Evolutionary conservation across 2,888 invertebrate species (phyloP).

Genomic region (Leptinotarsa rubiginosa): DNA sequence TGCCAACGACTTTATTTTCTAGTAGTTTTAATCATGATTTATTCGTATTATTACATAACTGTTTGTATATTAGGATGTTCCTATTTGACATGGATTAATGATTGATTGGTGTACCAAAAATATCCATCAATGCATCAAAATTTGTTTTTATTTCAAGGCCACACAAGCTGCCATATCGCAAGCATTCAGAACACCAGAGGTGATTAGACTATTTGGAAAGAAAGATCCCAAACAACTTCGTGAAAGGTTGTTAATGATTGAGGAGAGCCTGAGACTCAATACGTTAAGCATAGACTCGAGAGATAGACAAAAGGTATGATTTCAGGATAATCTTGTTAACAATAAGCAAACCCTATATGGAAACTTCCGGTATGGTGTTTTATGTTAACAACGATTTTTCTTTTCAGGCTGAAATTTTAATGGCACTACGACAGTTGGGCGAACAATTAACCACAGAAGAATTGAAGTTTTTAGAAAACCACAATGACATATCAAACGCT

Average conservation of each 20-base stretch:
- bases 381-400: not conserved
- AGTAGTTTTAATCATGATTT: no score
- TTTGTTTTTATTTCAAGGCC: slow-evolving; percentile 67
- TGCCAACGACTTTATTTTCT: no score
- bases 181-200: slow-evolving; percentile 81
- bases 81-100: not conserved
- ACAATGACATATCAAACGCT: slow-evolving; percentile 62
- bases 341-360: no score
- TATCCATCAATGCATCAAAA: not conserved
- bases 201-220: slow-evolving; percentile 78
- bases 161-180: slow-evolving; percentile 80
- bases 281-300: slow-evolving; percentile 68
- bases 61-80: no score
- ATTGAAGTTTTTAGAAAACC: slow-evolving; percentile 67
- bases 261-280: slow-evolving; percentile 73
- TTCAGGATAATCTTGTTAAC: not conserved
- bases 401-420: slow-evolving; percentile 67
- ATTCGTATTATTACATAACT: no score
- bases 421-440: slow-evolving; percentile 68
- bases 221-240: slow-evolving; percentile 76
- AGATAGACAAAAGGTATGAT: slow-evolving; percentile 68
- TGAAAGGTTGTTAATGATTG: slow-evolving; percentile 71
- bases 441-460: slow-evolving; percentile 68
- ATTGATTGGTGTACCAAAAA: not conserved
- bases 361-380: no score